Evolutionary conservation across 2,113 vertebrate genomes (phyloP).

Genomic region (Cisticola juncidis): DNA sequence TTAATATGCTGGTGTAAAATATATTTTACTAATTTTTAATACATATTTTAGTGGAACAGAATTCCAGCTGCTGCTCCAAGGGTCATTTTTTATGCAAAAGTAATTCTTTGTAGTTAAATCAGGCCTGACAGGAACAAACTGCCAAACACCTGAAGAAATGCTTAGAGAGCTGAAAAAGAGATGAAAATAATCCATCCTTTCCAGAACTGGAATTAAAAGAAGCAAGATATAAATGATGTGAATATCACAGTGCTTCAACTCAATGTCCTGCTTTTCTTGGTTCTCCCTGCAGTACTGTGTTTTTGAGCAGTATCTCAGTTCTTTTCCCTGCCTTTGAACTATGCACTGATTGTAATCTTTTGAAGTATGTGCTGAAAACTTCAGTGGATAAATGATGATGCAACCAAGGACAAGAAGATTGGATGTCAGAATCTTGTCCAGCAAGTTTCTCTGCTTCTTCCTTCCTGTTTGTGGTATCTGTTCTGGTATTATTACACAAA

Average conservation of each 20-base stretch:
- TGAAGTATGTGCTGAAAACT: neutral
- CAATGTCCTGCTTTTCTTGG: neutral
- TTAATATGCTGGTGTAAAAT: neutral
- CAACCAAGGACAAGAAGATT: neutral
- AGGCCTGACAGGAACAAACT: neutral
- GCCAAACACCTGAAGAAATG: neutral
- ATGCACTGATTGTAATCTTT: neutral
- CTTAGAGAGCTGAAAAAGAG: neutral
- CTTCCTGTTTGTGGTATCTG: neutral
- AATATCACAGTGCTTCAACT: neutral
- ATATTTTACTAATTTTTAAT: neutral
- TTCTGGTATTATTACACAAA: neutral
- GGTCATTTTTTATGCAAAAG: neutral
- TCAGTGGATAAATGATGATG: neutral
- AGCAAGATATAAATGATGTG: neutral
- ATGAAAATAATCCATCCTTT: neutral
- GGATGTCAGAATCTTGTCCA: neutral
- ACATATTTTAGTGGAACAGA: neutral
- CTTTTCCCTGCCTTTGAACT: neutral
- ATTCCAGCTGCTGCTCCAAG: neutral
- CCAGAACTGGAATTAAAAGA: neutral
- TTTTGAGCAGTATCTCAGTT: neutral
- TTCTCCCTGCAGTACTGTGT: neutral
- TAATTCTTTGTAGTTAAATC: neutral
- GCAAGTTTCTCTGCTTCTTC: constrained; percentile 24